Percentiles rank a stretch among this genome's conserved stretches.
Evolutionary conservation across 2,797 vertebrate genomes (phyloP).

Genomic region (Platalea minor): DNA sequence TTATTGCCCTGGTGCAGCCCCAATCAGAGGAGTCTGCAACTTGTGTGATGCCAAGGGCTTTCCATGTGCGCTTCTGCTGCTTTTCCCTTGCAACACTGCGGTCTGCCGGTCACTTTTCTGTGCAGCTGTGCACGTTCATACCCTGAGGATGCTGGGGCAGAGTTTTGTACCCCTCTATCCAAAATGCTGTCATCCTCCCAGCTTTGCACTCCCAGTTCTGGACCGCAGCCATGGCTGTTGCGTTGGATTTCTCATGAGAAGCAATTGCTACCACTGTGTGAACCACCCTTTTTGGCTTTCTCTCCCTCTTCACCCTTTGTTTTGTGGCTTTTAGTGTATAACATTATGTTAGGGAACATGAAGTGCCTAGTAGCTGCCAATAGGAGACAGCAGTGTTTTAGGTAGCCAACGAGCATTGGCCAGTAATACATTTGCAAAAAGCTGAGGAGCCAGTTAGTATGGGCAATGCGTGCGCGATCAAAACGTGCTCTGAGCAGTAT

Average conservation of each 20-base stretch:
- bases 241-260: neutral
- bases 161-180: neutral
- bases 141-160: neutral
- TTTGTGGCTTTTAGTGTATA: neutral
- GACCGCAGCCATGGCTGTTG: neutral
- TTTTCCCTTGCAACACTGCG: accelerated
- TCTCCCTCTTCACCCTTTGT: neutral
- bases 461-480: accelerated
- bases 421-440: neutral
- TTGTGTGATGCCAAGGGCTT: neutral
- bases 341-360: neutral
- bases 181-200: neutral
- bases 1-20: neutral
- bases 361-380: neutral
- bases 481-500: neutral
- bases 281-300: neutral
- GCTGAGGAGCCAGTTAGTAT: neutral
- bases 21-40: accelerated
- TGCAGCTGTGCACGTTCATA: neutral
- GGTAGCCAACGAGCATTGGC: neutral
- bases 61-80: neutral
- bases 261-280: neutral
- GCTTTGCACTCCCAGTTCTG: neutral
- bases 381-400: neutral
- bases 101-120: neutral